Percentiles rank a stretch among this genome's conserved stretches.
These are phyloP conservation scores for Nesoenas mayeri DNA, from an alignment of 2,113 vertebrate species.

Conservation along the genomic window DNA sequence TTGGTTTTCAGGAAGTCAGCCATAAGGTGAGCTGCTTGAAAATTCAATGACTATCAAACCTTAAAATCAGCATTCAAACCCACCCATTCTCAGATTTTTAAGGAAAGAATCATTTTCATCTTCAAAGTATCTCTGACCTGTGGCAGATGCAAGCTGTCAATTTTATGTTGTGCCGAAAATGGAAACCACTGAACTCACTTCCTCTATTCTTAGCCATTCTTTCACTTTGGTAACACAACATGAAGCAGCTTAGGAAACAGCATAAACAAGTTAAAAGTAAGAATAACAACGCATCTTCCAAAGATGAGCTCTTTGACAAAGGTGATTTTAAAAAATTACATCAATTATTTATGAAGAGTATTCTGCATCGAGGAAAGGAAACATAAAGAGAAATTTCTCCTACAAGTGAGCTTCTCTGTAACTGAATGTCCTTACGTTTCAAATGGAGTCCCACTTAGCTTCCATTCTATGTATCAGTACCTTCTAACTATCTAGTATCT, in stretches of 20 bases:
- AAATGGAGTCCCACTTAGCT: not conserved
- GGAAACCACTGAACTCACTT: constrained; percentile 30
- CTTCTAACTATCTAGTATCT: not conserved
- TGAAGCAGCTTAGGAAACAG: not conserved
- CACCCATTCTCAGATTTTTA: not conserved
- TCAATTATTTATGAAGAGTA: not conserved
- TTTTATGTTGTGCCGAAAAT: not conserved
- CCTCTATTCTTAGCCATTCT: constrained; percentile 16
- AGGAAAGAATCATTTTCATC: not conserved
- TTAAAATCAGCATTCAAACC: not conserved
- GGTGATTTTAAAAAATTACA: not conserved
- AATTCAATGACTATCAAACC: not conserved
- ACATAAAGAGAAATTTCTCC: not conserved
- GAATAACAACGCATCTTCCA: not conserved
- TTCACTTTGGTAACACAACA: not conserved
- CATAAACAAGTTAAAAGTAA: not conserved
- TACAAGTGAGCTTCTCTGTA: not conserved
- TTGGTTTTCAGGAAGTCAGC: not conserved
- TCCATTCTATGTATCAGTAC: not conserved
- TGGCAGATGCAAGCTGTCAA: not conserved
- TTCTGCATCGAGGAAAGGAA: not conserved
- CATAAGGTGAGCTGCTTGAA: not conserved
- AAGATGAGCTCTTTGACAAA: not conserved
- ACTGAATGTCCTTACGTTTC: not conserved
- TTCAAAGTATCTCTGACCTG: not conserved